These are phyloP conservation scores for Volucella inflata DNA, from an alignment of 2,888 invertebrate genomes.

Conservation along the genomic window DNA sequence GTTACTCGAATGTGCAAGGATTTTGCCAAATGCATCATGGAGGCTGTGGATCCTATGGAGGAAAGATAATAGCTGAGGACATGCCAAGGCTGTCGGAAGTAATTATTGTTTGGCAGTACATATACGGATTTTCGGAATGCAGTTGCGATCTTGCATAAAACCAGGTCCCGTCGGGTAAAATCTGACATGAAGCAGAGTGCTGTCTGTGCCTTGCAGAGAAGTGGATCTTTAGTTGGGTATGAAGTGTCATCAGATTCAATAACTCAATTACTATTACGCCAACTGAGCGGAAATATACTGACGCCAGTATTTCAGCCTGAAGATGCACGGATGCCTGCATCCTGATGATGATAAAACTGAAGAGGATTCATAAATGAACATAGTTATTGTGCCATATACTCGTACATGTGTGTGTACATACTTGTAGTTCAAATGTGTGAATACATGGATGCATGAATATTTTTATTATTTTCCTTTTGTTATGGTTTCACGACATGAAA, in stretches of 20 bases:
- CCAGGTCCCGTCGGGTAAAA: slow-evolving; percentile 48
- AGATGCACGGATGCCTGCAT: neutral
- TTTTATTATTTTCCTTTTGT: too few relatives aligned
- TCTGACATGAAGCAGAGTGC: neutral
- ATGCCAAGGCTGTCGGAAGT: slow-evolving; percentile 58
- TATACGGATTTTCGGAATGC: slow-evolving; percentile 62
- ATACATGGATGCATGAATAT: too few relatives aligned
- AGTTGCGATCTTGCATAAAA: slow-evolving; percentile 51
- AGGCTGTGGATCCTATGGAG: slow-evolving; percentile 37
- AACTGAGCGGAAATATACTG: slow-evolving; percentile 61
- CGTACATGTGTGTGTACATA: too few relatives aligned
- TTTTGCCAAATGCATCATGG: slow-evolving; percentile 34
- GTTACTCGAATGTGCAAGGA: slow-evolving; percentile 23
- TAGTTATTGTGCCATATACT: slow-evolving; percentile 18
- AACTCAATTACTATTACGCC: slow-evolving; percentile 59
- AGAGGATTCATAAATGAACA: slow-evolving; percentile 4
- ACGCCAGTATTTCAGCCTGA: slow-evolving; percentile 40
- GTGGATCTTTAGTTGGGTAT: slow-evolving; percentile 39
- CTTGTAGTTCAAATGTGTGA: neutral
- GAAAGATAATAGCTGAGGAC: slow-evolving; percentile 26
- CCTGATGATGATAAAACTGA: slow-evolving; percentile 1
- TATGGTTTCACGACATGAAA: too few relatives aligned
- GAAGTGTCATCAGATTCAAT: slow-evolving; percentile 48
- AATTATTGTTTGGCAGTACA: slow-evolving; percentile 71
- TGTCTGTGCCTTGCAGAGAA: neutral